Evolutionary conservation across 1,140 invertebrate species (phyloP), one percentile per base, ranked within the genome.

Genomic region (Brachystomella parvula): DNA sequence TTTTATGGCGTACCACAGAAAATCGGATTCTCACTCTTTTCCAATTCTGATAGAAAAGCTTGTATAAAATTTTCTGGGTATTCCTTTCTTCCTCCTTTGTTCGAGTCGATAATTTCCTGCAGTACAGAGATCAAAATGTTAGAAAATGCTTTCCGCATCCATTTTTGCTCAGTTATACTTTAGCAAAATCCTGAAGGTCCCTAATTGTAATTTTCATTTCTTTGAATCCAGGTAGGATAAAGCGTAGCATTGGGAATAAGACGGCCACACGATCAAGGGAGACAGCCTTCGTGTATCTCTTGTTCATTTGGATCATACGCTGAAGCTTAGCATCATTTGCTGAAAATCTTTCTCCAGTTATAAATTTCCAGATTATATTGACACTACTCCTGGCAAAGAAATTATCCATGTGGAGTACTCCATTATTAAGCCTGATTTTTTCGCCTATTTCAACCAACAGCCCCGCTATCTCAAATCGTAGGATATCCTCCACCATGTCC

Each of bases 311-410:
- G 19, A 39, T 39, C 35, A 39, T 39, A 9, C 19, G 6, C 19
- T 39, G 6, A 3, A 74, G 35, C 30, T 65, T 9, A 0, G 67
- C 67, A 59, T 80, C 76, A n/a, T 75, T 66, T 64, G 78, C 76
- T 1, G 74, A 74, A 62, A 79, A 84, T 72, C 85, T 77, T 73
- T 81, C 84, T 0, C 90, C 88, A 64, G 90, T 88, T 77, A 93
- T 83, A 84, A 94, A 89, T 60, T 81, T 84, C 88, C 91, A 94
- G 0, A 94, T 77, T 0, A 89, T 88, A 44, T 69, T 69, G 19
- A 69, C 17, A 2, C 61, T 49, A 2, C 56, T 56, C 1, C 61
- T 17, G 6, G 53, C n/a, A 31, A 69, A 49, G 17, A 60, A 17
- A 32, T 29, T 31, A 21, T 69, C 58, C 3, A 69, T 44, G 12